Conservation (phyloP, 2,888 invertebrate genomes). For the Strigamia crassipes region DNA sequence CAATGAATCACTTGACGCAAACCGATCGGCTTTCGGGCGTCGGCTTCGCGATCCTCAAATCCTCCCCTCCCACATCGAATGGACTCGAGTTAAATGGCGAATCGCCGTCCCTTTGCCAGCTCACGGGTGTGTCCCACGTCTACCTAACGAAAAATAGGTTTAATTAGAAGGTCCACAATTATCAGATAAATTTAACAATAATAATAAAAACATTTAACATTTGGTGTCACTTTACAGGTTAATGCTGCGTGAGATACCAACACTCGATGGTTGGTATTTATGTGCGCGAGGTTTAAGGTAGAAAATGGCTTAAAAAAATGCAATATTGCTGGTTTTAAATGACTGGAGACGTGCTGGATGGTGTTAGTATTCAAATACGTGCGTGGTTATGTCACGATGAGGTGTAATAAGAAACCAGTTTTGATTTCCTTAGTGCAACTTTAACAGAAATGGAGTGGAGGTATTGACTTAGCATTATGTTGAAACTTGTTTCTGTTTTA, state of each 20-base stretch:
- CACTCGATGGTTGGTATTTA: background rate
- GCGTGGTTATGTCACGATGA: constrained; percentile 12
- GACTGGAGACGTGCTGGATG: background rate
- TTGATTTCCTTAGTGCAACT: constrained; percentile 14
- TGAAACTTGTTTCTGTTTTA: constrained; percentile 8
- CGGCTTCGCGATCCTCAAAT: background rate
- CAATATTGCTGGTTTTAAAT: background rate
- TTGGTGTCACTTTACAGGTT: background rate
- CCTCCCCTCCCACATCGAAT: constrained; percentile 35
- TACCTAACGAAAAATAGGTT: background rate
- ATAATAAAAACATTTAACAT: background rate
- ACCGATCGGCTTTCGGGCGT: constrained; percentile 23
- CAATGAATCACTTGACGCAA: background rate
- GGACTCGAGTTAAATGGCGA: constrained; percentile 42
- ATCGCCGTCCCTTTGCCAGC: constrained; percentile 42
- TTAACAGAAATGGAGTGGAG: background rate
- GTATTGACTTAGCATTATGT: constrained; percentile 22
- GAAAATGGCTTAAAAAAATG: background rate
- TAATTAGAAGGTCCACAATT: background rate
- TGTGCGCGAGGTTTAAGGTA: background rate
- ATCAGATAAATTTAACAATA: background rate
- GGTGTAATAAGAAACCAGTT: constrained; percentile 32
- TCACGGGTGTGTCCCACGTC: constrained; percentile 34
- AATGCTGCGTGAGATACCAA: background rate
- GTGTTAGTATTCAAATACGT: background rate